These are phyloP conservation scores for Damaliscus lunatus DNA, from an alignment of 2,113 vertebrate genomes.

Conservation along the genomic window DNA sequence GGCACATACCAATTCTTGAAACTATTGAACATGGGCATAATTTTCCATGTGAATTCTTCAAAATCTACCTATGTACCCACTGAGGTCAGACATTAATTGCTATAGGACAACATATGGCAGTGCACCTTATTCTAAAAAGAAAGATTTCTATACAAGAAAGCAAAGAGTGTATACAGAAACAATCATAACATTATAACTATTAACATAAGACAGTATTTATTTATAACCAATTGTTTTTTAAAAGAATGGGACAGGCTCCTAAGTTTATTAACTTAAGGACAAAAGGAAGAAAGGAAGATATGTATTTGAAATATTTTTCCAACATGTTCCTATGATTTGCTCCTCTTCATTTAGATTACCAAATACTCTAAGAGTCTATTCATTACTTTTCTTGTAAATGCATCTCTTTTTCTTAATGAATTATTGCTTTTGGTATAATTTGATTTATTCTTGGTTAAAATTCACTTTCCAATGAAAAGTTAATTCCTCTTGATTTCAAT, in stretches of 20 bases:
- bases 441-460: neutral
- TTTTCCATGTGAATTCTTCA: neutral
- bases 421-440: neutral
- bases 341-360: neutral
- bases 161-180: neutral
- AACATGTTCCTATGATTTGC: neutral
- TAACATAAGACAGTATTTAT: neutral
- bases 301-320: conserved; percentile 10
- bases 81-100: neutral
- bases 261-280: neutral
- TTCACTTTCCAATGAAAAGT: neutral
- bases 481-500: neutral
- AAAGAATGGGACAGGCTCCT: neutral
- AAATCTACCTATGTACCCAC: neutral
- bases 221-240: neutral
- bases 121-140: neutral
- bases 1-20: neutral
- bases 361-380: neutral
- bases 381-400: neutral
- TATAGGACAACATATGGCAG: neutral
- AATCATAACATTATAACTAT: neutral
- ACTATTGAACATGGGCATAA: neutral
- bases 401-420: neutral
- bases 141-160: neutral
- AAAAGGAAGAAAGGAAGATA: neutral